Evolutionary conservation across 2,113 vertebrate genomes (phyloP).

Genomic region (Trochalopteron elliotii): DNA sequence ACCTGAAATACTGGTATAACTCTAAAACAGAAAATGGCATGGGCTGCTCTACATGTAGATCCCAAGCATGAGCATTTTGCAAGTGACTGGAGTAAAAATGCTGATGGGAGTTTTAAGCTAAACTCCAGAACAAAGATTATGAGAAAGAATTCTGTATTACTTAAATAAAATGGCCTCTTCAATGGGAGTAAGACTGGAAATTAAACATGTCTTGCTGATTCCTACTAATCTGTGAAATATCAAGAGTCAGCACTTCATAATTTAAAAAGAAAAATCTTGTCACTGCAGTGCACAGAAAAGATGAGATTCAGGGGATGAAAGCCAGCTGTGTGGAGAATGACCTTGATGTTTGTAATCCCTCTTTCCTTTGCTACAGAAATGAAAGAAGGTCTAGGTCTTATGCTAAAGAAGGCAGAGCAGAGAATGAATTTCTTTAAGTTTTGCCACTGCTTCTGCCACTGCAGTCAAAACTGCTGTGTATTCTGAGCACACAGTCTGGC

Average conservation of each 20-base stretch:
- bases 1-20: background rate
- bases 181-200: background rate
- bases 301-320: background rate
- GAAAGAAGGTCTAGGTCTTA: background rate
- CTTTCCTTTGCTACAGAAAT: background rate
- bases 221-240: background rate
- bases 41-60: background rate
- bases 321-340: background rate
- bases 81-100: background rate
- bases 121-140: background rate
- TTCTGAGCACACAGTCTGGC: background rate
- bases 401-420: background rate
- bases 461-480: background rate
- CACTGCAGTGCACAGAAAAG: background rate
- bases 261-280: background rate
- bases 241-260: background rate
- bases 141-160: background rate
- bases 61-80: background rate
- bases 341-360: background rate
- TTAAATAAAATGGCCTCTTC: background rate
- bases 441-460: background rate
- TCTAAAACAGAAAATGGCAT: background rate
- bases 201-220: background rate
- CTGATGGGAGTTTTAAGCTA: background rate
- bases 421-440: background rate